Evolutionary conservation across 2,113 vertebrate species (phyloP).

Genomic region (Acrocephalus kingi): DNA sequence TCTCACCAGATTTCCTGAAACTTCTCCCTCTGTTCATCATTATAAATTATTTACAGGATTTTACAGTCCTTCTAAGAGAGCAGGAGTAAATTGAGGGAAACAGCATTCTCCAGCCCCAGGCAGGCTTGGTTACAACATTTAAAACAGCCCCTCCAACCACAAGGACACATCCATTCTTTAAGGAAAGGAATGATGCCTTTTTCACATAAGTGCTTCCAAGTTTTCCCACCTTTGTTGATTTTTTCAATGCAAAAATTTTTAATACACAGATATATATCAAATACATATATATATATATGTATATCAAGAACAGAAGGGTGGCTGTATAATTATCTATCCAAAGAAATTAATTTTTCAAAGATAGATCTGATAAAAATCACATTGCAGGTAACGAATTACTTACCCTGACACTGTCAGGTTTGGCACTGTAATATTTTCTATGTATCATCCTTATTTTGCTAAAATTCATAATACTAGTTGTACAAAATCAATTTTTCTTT

Average conservation of each 20-base stretch:
- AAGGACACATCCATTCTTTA: background rate
- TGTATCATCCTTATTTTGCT: background rate
- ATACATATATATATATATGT: background rate
- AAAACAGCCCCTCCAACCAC: background rate
- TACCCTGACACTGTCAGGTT: background rate
- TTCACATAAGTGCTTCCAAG: fast-evolving
- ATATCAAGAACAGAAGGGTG: background rate
- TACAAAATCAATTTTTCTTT: background rate
- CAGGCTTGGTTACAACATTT: background rate
- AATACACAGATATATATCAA: background rate
- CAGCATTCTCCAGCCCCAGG: background rate
- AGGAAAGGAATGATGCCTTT: background rate
- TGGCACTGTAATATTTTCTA: background rate
- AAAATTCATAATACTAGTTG: background rate
- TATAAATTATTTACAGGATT: background rate
- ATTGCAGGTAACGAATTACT: background rate
- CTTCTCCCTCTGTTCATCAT: background rate
- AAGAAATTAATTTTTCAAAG: background rate
- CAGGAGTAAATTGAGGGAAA: background rate
- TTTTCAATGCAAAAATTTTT: background rate
- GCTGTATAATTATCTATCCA: background rate
- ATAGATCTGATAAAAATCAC: background rate
- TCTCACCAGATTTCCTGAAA: background rate
- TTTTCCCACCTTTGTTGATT: background rate
- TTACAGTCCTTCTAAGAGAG: too few species aligned